These are phyloP conservation scores for Brachypodius melanocephalos DNA, from an alignment of 2,113 vertebrate genomes.

Conservation along the genomic window DNA sequence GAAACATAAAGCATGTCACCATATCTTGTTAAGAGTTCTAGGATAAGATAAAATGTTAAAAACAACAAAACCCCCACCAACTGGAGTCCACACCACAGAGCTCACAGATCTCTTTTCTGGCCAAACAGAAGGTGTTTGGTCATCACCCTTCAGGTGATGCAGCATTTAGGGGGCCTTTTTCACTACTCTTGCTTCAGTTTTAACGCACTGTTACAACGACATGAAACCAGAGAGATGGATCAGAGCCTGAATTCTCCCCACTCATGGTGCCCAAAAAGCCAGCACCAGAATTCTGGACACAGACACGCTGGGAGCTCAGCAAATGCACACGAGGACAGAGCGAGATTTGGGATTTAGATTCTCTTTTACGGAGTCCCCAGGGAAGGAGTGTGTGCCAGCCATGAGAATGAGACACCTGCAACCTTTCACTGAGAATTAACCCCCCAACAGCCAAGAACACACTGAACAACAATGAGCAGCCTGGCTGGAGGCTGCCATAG, in stretches of 20 bases:
- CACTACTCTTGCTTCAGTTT: background rate
- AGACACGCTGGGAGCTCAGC: background rate
- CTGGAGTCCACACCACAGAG: rapidly evolving
- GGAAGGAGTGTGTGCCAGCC: background rate
- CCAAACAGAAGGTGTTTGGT: background rate
- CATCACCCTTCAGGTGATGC: background rate
- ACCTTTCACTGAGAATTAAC: background rate
- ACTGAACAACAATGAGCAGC: rapidly evolving
- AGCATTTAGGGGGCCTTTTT: background rate
- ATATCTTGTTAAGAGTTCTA: background rate
- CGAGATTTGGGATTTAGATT: background rate
- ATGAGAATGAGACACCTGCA: background rate
- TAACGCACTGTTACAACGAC: rapidly evolving
- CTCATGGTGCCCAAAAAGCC: rapidly evolving
- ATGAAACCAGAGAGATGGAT: background rate
- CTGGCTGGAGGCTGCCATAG: background rate
- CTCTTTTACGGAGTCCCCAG: rapidly evolving
- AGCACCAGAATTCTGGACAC: background rate
- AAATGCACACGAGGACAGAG: background rate
- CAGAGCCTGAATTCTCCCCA: background rate
- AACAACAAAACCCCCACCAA: background rate
- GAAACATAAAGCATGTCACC: background rate
- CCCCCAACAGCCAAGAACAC: rapidly evolving
- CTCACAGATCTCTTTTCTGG: background rate
- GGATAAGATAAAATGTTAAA: background rate